Evolutionary conservation across 2,113 vertebrate genomes (phyloP), one percentile per base, ranked within the genome.

Genomic region (Phalacrocorax brasilianus): DNA sequence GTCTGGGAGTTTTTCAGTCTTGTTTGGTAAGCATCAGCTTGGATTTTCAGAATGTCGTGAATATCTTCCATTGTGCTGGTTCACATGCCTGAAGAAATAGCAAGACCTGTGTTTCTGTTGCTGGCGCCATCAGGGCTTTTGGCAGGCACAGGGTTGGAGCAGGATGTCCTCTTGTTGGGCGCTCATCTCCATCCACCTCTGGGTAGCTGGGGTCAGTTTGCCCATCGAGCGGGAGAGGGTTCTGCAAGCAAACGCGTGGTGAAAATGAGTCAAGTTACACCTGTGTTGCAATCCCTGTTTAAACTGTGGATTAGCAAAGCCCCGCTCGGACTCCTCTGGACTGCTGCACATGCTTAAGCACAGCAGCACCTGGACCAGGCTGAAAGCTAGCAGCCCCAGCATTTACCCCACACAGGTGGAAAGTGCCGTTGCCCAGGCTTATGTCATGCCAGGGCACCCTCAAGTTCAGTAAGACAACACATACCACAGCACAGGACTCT

Each of bases 381-480:
- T 63, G 42, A 71, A 85, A 84, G 59, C 6, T 53, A 73, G 56
- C 0, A 3, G 73, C 47, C 45, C n/a, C 15, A n/a, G 13, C 65
- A 18, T 32, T 80, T 62, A 63, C 21, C 23, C 11, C 2, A 3
- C 0, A 0, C n/a, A 38, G 21, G 16, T 50, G n/a, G 24, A 28
- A 92, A 67, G 59, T 7, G 6, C 55, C 19, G 27, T 62, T 1
- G 0, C 45, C 28, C 27, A 3, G 6, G 47, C 55, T 71, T 7
- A 7, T 5, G 8, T 56, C 0, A 0, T 4, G 2, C 40, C 49
- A 66, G 12, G 11, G 22, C 1, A 0, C 24, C 65, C 80, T 58
- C 12, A 53, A 52, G 26, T 70, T 71, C 74, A 84, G 50, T 6
- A 61, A 81, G 56, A 66, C 71, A 61, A 65, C 9, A 50, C 32